Conservation (phyloP, 1,140 invertebrate species). For the Holcopasites calliopsidis region DNA sequence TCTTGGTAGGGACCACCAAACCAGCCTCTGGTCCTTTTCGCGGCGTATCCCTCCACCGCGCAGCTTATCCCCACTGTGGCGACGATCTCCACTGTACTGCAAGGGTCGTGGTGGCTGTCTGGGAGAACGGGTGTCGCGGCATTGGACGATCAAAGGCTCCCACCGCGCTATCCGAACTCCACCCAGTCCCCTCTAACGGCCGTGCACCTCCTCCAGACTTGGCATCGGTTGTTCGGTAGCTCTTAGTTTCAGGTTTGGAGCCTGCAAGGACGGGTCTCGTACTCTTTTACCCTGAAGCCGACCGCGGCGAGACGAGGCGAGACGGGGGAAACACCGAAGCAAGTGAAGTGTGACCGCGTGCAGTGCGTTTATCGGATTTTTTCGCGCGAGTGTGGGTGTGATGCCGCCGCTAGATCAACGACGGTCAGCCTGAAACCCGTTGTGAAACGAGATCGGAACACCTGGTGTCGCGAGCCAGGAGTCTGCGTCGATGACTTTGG, state of each 20-base stretch:
- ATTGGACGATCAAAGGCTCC: constrained; percentile 71
- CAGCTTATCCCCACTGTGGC: constrained; percentile 58
- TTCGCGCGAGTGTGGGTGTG: constrained; percentile 40
- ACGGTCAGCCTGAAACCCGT: constrained; percentile 27
- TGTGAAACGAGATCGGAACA: not conserved
- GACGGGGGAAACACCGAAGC: constrained; percentile 22
- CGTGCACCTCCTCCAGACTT: constrained; percentile 76
- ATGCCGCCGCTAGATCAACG: constrained; percentile 31
- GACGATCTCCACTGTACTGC: constrained; percentile 53
- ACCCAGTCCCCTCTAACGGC: constrained; percentile 68
- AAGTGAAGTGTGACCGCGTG: constrained; percentile 47
- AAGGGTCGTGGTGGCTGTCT: constrained; percentile 53
- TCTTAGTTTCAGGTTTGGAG: constrained; percentile 81
- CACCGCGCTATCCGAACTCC: no score
- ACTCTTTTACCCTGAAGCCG: constrained; percentile 70
- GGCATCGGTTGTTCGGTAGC: constrained; percentile 79
- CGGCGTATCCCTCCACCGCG: constrained; percentile 58
- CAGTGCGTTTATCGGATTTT: constrained; percentile 29
- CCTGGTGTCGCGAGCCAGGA: not conserved
- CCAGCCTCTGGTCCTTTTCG: constrained; percentile 77
- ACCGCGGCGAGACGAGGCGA: constrained; percentile 32
- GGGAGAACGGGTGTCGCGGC: constrained; percentile 46
- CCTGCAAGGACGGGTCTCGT: constrained; percentile 80
- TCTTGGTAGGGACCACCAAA: constrained; percentile 76
- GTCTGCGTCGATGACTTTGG: constrained; percentile 33